Conservation (phyloP, 23 tunicate genomes). For the Oikopleura albicans region DNA sequence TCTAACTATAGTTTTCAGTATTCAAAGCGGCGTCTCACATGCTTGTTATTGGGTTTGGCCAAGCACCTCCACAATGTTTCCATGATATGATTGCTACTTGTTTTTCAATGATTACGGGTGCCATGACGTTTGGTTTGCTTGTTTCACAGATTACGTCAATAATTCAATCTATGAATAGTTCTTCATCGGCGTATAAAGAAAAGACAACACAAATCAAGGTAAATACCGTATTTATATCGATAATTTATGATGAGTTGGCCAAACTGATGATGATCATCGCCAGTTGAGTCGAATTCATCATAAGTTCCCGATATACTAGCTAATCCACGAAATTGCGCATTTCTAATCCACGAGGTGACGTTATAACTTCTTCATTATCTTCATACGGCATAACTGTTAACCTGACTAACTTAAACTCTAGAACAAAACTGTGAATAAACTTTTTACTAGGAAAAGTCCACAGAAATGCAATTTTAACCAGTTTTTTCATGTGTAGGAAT, state of each 20-base stretch:
- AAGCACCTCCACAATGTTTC: slow-evolving; percentile 42
- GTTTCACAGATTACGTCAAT: slow-evolving; percentile 70
- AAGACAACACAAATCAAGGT: too few relatives aligned
- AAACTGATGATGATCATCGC: too few relatives aligned
- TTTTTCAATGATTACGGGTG: slow-evolving; percentile 74
- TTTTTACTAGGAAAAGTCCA: background rate
- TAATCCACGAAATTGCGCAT: too few relatives aligned
- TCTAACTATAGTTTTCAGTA: background rate
- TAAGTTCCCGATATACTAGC: too few relatives aligned
- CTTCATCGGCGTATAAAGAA: slow-evolving; percentile 71
- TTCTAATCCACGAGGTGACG: too few relatives aligned
- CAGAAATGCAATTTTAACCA: background rate
- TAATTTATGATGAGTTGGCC: too few relatives aligned
- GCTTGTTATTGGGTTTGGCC: slow-evolving; percentile 86
- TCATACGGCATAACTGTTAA: too few relatives aligned
- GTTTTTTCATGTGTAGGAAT: slow-evolving; percentile 54
- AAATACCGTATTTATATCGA: too few relatives aligned
- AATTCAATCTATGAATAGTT: slow-evolving; percentile 74
- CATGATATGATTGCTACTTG: slow-evolving; percentile 65
- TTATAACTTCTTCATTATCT: too few relatives aligned
- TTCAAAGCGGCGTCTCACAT: slow-evolving; percentile 86
- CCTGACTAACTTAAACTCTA: too few relatives aligned
- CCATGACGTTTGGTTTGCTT: slow-evolving; percentile 73
- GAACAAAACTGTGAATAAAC: too few relatives aligned
- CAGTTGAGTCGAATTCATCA: too few relatives aligned